A percentile compares a stretch with the other conserved stretches of the same genome.
Conservation (phyloP, 1,140 invertebrate species). For the Anoplophora glabripennis region DNA sequence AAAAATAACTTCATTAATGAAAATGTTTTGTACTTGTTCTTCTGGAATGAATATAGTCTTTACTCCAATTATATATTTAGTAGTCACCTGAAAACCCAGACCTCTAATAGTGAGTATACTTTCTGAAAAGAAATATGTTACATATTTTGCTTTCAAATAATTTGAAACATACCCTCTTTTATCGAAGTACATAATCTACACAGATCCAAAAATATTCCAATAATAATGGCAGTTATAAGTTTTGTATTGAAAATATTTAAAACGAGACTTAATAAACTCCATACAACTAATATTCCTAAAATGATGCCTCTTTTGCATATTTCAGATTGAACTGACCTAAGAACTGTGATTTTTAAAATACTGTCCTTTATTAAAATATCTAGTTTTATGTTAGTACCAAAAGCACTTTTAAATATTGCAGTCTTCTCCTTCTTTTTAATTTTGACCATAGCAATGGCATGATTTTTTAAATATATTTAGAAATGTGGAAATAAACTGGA, state of each 20-base stretch:
- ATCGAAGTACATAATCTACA: not conserved
- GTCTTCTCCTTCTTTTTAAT: slow-evolving; percentile 5
- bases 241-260: not conserved
- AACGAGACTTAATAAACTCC: not conserved
- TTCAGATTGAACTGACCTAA: not conserved
- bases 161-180: not conserved
- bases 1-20: slow-evolving; percentile 18
- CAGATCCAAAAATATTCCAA: not conserved
- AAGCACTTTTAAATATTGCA: not conserved
- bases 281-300: not conserved
- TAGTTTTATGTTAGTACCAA: not conserved
- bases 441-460: slow-evolving; percentile 7
- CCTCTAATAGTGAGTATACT: slow-evolving; percentile 10
- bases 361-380: not conserved
- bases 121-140: slow-evolving; percentile 7
- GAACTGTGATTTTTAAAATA: not conserved
- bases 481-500: not conserved
- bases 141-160: not conserved
- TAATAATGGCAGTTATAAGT: not conserved
- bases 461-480: not conserved
- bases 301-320: slow-evolving; percentile 3
- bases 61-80: slow-evolving; percentile 6
- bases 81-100: slow-evolving; percentile 1
- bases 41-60: slow-evolving; percentile 3
- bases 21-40: slow-evolving; percentile 17